These are phyloP conservation scores for Hassar affinis DNA, from an alignment of 2,113 vertebrate genomes.

Conservation along the genomic window DNA sequence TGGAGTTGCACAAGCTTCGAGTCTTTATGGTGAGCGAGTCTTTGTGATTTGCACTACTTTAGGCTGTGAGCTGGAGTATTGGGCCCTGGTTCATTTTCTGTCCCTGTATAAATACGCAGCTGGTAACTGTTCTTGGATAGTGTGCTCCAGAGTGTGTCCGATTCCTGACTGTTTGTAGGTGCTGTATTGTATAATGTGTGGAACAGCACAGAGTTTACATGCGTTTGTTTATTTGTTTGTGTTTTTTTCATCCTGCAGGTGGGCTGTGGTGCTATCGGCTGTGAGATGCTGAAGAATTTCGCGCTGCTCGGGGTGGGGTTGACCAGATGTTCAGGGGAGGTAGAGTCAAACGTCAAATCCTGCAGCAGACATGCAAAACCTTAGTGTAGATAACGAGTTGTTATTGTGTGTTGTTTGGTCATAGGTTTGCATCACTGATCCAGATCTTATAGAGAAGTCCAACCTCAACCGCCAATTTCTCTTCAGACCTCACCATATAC, in stretches of 20 bases:
- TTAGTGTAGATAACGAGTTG: slow-evolving; percentile 38
- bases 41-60: background rate
- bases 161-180: too few relatives aligned
- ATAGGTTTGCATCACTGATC: slow-evolving; percentile 93
- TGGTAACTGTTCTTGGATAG: background rate
- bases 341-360: slow-evolving; percentile 30
- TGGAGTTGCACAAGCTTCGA: slow-evolving; percentile 84
- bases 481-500: slow-evolving; percentile 94
- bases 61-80: background rate
- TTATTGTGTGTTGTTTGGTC: background rate
- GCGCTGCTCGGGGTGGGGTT: slow-evolving; percentile 90
- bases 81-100: background rate
- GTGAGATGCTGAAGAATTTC: slow-evolving; percentile 99
- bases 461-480: slow-evolving; percentile 98
- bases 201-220: background rate
- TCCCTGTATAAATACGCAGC: background rate
- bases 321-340: slow-evolving; percentile 73
- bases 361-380: background rate
- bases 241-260: slow-evolving; percentile 71
- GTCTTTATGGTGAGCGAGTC: slow-evolving; percentile 87
- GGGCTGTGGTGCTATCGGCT: slow-evolving; percentile 96
- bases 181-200: too few relatives aligned
- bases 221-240: background rate
- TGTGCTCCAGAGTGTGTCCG: too few relatives aligned
- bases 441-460: slow-evolving; percentile 98